phyloP scores from a whole-genome alignment of 2,797 vertebrate genomes.

The Heterohyrax brucei region DNA sequence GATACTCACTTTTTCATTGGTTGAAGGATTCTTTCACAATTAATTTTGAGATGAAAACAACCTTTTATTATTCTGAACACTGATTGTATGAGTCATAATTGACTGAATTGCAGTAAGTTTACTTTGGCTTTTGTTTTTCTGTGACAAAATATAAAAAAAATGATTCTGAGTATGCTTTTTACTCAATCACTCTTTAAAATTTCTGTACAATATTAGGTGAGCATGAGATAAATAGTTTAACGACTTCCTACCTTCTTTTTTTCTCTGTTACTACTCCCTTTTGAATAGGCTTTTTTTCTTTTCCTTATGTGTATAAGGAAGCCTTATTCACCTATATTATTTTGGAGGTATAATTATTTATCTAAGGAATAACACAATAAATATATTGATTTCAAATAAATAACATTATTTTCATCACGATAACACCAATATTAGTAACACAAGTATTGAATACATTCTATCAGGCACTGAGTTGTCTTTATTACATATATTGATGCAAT shows the following conservation, averaged over 20 bases:
- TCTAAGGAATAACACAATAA: not conserved
- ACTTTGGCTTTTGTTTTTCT: no score
- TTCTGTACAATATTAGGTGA: not conserved
- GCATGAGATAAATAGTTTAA: not conserved
- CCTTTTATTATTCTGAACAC: not conserved
- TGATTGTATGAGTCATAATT: not conserved
- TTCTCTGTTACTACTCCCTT: not conserved
- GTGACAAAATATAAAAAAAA: not conserved
- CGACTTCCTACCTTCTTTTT: not conserved
- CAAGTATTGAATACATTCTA: not conserved
- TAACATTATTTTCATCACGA: not conserved
- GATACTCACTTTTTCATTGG: not conserved
- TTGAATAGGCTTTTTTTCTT: not conserved
- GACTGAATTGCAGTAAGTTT: no score
- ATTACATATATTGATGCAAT: not conserved
- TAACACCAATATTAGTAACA: not conserved
- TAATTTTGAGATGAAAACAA: not conserved
- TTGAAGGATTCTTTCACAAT: not conserved
- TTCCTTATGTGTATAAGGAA: not conserved
- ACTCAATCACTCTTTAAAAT: not conserved
- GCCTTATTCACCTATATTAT: fast-evolving
- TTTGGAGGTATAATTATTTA: not conserved
- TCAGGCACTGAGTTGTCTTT: not conserved
- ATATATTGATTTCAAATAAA: not conserved
- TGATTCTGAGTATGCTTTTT: not conserved